Percentiles rank a stretch among this genome's conserved stretches.
Evolutionary conservation across 64 coral and sea anemone genomes (phyloP).

Genomic region (Trachythela sp.): DNA sequence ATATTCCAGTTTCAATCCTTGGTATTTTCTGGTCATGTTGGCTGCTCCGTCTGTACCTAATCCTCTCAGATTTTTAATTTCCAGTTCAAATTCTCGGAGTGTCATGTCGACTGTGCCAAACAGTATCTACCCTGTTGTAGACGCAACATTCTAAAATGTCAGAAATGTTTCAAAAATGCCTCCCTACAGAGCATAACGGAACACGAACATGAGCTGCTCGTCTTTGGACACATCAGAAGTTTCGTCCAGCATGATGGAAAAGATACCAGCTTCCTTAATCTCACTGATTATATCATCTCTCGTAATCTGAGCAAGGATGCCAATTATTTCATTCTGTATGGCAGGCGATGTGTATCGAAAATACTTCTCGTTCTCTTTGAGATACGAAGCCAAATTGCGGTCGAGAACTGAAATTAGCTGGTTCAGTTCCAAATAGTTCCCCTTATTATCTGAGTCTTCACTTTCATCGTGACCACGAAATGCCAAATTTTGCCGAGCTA

Average conservation of each 20-base stretch:
- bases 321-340: constrained; percentile 1
- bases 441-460: background rate
- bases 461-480: background rate
- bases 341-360: background rate
- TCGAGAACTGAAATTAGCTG: background rate
- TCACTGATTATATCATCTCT: background rate
- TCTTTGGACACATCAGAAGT: background rate
- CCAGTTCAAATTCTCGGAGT: too few relatives aligned
- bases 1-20: too few relatives aligned
- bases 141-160: too few relatives aligned
- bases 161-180: background rate
- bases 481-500: background rate
- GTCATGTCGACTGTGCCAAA: too few relatives aligned
- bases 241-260: background rate
- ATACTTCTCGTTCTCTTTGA: background rate
- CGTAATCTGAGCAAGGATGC: background rate
- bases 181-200: background rate
- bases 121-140: too few relatives aligned
- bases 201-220: background rate
- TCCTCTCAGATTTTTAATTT: too few relatives aligned
- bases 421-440: background rate
- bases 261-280: background rate
- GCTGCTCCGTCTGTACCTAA: too few relatives aligned
- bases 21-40: too few relatives aligned
- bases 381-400: background rate